phyloP scores from a whole-genome alignment of 1,140 invertebrate species.

The Caenorhabditis briggsae region DNA sequence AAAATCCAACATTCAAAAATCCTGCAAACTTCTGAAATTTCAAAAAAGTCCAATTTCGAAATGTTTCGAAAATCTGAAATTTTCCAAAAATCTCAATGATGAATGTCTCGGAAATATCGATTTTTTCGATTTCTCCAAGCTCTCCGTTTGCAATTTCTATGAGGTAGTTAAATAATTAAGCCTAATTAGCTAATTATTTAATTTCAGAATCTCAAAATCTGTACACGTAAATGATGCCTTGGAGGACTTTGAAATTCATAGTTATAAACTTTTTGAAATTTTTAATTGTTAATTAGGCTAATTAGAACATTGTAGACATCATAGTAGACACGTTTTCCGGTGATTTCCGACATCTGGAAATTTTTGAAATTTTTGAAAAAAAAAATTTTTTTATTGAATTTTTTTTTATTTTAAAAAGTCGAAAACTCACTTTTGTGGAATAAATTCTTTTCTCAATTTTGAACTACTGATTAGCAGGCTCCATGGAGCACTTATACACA shows the following conservation, averaged over 20 bases:
- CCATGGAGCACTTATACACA: conserved; percentile 15
- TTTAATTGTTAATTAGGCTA: no score
- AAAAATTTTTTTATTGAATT: neutral
- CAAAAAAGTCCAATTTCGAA: neutral
- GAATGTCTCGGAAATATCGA: neutral
- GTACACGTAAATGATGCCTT: neutral
- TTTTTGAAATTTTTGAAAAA: no score
- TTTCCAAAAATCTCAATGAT: neutral
- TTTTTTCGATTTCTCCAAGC: neutral
- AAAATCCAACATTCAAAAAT: neutral
- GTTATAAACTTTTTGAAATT: no score
- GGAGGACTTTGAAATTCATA: neutral
- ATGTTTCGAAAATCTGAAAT: neutral
- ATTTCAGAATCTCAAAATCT: neutral
- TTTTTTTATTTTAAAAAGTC: no score
- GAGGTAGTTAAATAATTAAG: neutral
- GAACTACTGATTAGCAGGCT: neutral
- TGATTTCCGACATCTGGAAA: neutral
- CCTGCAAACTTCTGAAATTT: neutral
- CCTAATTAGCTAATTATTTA: neutral
- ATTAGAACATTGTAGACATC: neutral
- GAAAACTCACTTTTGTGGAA: neutral
- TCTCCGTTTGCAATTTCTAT: neutral
- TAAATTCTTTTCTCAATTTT: neutral
- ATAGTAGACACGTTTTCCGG: neutral